Evolutionary conservation across 2,113 vertebrate species (phyloP), one percentile per base, ranked within the genome.

Genomic region (Aepyceros melampus): DNA sequence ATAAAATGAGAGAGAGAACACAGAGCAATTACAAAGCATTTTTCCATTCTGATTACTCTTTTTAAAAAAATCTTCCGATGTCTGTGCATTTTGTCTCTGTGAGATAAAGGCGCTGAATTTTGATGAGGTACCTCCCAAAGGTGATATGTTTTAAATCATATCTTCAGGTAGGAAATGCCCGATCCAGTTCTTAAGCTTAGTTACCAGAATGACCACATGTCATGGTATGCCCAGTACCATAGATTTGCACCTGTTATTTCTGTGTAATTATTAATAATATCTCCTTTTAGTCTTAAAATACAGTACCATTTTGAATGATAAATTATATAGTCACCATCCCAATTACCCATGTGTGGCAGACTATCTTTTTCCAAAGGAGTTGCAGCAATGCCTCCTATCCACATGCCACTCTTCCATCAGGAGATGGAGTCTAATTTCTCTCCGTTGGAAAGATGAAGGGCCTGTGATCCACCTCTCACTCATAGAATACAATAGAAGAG

Each of bases 21-120:
- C 5, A 43, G 51, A 85, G 45, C 9, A 31, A 84, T 95, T 92
- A 94, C 84, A 87, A 97, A 98, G 81, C 78, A 31, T 89, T 98
- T 93, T 97, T 96, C 36, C 62, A 58, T 97, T 25, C 58, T 94
- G 94, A 98, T 98, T 95, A 82, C 8, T 53, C 89, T 91, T 95
- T 93, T 94, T 27, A 14, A 55, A 97, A 94, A 78, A 91, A 58
- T 79, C 29, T 97, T 96, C 74, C 95, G 55, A 96, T 92, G 62
- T 89, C 87, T 97, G 43, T 96, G 76, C 92, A 67, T 96, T 96
- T 96, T 97, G 84, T 96, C 56, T 94, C 90, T 94, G 62, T 89
- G 92, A 96, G 81, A 87, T 92, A 96, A 97, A 96, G 64, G 0
- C 62, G 36, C 55, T 97, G 94, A 51, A 94, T 96, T 96, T 78